These are phyloP conservation scores for Andrena praecox DNA, from an alignment of 2,888 invertebrate species.

Conservation along the genomic window DNA sequence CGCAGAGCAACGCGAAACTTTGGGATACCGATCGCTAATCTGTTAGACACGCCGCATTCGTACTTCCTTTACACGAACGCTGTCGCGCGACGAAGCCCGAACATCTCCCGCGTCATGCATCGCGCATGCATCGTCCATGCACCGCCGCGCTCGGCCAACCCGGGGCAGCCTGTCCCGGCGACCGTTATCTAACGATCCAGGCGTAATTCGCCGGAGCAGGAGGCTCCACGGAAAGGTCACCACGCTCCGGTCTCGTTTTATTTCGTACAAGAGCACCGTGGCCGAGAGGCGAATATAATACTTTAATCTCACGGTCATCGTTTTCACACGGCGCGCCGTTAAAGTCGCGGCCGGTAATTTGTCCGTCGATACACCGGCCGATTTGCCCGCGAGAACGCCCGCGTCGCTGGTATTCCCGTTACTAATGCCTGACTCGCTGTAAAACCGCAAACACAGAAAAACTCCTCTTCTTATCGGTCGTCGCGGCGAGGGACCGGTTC, in stretches of 20 bases:
- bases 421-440: slow-evolving; percentile 55
- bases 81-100: not conserved
- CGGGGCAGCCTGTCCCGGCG: slow-evolving; percentile 11
- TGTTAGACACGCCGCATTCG: no score
- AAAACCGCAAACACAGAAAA: slow-evolving; percentile 55
- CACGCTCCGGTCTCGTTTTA: slow-evolving; percentile 47
- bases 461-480: slow-evolving; percentile 56
- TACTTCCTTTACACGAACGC: not conserved
- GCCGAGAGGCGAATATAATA: slow-evolving; percentile 56
- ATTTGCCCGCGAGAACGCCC: slow-evolving; percentile 58
- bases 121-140: slow-evolving; percentile 9
- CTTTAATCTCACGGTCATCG: slow-evolving; percentile 78
- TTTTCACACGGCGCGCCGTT: slow-evolving; percentile 78
- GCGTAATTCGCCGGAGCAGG: slow-evolving; percentile 49
- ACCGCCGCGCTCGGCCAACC: slow-evolving; percentile 7
- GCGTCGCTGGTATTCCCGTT: slow-evolving; percentile 65
- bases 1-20: not conserved
- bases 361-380: slow-evolving; percentile 68
- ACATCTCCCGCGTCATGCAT: not conserved
- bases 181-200: slow-evolving; percentile 61
- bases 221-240: slow-evolving; percentile 52
- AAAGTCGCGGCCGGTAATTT: slow-evolving; percentile 74
- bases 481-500: slow-evolving; percentile 24
- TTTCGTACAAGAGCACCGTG: slow-evolving; percentile 39
- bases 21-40: no score